A percentile compares a stretch with the other conserved stretches of the same genome.
These are phyloP conservation scores for Corythornis vintsioides DNA, from an alignment of 2,113 vertebrate genomes.

Conservation along the genomic window DNA sequence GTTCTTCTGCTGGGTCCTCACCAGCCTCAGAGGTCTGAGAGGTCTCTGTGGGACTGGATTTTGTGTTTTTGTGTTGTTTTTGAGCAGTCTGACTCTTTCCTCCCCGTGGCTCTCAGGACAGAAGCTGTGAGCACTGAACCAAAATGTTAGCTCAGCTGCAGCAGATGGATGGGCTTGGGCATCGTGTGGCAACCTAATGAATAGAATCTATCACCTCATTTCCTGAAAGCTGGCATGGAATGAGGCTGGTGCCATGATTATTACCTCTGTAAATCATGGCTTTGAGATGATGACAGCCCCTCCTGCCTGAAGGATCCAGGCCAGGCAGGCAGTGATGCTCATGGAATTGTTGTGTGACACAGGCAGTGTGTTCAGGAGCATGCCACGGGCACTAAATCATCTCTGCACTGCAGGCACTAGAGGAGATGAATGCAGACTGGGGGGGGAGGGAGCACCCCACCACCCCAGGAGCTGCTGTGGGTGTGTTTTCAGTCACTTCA, in stretches of 20 bases:
- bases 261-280: slow-evolving; percentile 71
- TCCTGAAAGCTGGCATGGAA: slow-evolving; percentile 59
- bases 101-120: background rate
- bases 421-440: slow-evolving; percentile 30
- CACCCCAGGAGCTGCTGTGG: background rate
- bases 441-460: background rate
- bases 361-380: background rate
- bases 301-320: slow-evolving; percentile 54
- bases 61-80: background rate
- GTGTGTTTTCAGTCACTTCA: background rate
- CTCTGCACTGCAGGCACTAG: background rate
- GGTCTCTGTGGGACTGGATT: background rate
- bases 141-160: slow-evolving; percentile 66
- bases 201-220: slow-evolving; percentile 73
- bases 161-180: slow-evolving; percentile 61
- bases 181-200: slow-evolving; percentile 66
- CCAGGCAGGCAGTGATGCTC: slow-evolving; percentile 39
- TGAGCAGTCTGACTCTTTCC: background rate
- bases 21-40: background rate
- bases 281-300: slow-evolving; percentile 47
- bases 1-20: background rate
- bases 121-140: background rate
- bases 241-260: slow-evolving; percentile 63
- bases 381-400: slow-evolving; percentile 32
- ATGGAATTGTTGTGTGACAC: slow-evolving; percentile 53